phyloP scores from a whole-genome alignment of 1,140 invertebrate species.

The fruit fly (Drosophila melanogaster) region DNA sequence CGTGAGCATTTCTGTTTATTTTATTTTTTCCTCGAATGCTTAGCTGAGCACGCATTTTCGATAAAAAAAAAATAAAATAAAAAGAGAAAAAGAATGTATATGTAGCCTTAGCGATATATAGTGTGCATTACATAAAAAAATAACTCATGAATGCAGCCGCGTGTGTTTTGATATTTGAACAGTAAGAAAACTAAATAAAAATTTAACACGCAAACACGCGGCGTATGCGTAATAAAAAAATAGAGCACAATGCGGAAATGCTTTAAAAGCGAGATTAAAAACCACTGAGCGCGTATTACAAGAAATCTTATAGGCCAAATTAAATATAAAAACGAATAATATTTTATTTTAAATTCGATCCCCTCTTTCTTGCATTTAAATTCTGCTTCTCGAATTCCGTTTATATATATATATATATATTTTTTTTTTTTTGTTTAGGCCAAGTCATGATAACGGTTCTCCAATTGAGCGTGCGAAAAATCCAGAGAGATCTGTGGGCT shows the following conservation, averaged over 20 bases:
- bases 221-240: slow-evolving; percentile 41
- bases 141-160: slow-evolving; percentile 34
- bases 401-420: slow-evolving; percentile 10
- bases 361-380: background rate
- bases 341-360: background rate
- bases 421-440: slow-evolving; percentile 12
- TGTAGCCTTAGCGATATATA: slow-evolving; percentile 22
- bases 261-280: background rate
- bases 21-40: slow-evolving; percentile 41
- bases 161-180: slow-evolving; percentile 44
- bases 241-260: slow-evolving; percentile 21
- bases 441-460: slow-evolving; percentile 51
- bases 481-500: slow-evolving; percentile 24
- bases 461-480: slow-evolving; percentile 66
- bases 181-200: slow-evolving; percentile 25
- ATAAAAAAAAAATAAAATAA: slow-evolving; percentile 44
- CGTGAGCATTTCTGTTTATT: slow-evolving; percentile 39
- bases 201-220: slow-evolving; percentile 39
- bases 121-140: slow-evolving; percentile 46
- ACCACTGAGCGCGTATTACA: background rate
- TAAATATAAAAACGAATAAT: background rate
- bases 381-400: background rate
- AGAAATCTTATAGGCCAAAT: background rate
- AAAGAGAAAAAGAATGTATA: slow-evolving; percentile 7
- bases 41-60: slow-evolving; percentile 60